Evolutionary conservation across 1,140 invertebrate species (phyloP).

Genomic region (Pogonognathellus flavescens): DNA sequence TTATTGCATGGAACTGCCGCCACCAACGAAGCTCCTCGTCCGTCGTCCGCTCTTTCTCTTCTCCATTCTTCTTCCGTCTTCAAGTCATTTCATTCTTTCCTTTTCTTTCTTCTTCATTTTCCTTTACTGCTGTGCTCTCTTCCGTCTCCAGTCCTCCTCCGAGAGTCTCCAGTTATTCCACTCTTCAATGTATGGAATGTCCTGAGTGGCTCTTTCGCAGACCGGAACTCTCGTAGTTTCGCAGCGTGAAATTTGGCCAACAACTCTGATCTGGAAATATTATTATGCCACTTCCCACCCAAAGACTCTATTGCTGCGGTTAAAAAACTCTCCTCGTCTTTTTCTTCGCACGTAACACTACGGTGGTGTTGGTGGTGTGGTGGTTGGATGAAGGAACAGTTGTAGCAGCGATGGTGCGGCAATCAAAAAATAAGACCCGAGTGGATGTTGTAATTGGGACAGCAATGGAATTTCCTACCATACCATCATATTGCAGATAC

Average conservation of each 20-base stretch:
- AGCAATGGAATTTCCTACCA: background rate
- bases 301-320: background rate
- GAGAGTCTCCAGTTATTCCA: background rate
- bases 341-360: background rate
- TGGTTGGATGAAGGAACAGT: background rate
- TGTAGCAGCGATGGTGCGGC: background rate
- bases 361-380: too few species aligned
- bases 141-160: background rate
- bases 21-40: background rate
- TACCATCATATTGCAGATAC: background rate
- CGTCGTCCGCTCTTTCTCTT: background rate
- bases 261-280: slow-evolving; percentile 47
- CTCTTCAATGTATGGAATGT: too few species aligned
- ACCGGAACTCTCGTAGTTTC: slow-evolving; percentile 46
- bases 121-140: background rate
- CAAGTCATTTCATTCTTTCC: background rate
- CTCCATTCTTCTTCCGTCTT: background rate
- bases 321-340: too few species aligned
- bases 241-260: slow-evolving; percentile 40
- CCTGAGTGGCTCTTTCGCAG: slow-evolving; percentile 28
- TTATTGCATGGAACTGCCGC: background rate
- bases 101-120: background rate
- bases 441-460: slow-evolving; percentile 8
- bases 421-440: background rate
- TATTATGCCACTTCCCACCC: slow-evolving; percentile 29